These are phyloP conservation scores for Ceratothoa steindachneri DNA, from an alignment of 2,888 invertebrate species.

Conservation along the genomic window DNA sequence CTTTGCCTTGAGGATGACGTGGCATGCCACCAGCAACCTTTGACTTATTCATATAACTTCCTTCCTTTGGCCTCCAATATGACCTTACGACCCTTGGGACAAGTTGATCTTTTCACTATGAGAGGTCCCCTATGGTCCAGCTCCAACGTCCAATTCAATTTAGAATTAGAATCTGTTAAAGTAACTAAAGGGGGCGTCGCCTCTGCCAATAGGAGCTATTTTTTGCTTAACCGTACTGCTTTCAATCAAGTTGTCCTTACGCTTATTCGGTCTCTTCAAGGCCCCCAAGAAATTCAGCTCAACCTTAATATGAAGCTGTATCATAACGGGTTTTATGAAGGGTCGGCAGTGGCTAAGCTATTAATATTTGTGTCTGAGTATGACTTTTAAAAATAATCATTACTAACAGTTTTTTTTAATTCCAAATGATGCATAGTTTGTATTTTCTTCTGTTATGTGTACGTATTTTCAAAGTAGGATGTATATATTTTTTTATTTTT, in stretches of 20 bases:
- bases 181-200: slow-evolving; percentile 52
- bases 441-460: background rate
- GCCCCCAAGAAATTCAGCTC: slow-evolving; percentile 86
- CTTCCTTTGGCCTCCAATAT: slow-evolving; percentile 84
- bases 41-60: slow-evolving; percentile 86
- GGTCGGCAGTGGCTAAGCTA: slow-evolving; percentile 78
- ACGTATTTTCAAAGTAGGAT: too few relatives aligned
- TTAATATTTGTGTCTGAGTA: slow-evolving; percentile 80
- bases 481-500: too few relatives aligned
- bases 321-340: slow-evolving; percentile 67
- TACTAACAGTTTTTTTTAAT: background rate
- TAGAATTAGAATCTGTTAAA: slow-evolving; percentile 60
- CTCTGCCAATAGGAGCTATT: slow-evolving; percentile 40
- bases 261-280: slow-evolving; percentile 68
- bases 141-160: slow-evolving; percentile 69
- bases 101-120: slow-evolving; percentile 80
- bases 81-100: slow-evolving; percentile 63
- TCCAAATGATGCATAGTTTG: background rate
- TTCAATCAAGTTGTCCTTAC: slow-evolving; percentile 70
- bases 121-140: slow-evolving; percentile 70
- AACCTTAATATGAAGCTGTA: slow-evolving; percentile 81
- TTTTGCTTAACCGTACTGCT: slow-evolving; percentile 50
- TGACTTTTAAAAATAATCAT: slow-evolving; percentile 61
- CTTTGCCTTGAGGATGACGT: slow-evolving; percentile 69
- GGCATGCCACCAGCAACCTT: slow-evolving; percentile 72